Evolutionary conservation across 2,113 vertebrate genomes (phyloP).

Genomic region (Poecilia latipinna): DNA sequence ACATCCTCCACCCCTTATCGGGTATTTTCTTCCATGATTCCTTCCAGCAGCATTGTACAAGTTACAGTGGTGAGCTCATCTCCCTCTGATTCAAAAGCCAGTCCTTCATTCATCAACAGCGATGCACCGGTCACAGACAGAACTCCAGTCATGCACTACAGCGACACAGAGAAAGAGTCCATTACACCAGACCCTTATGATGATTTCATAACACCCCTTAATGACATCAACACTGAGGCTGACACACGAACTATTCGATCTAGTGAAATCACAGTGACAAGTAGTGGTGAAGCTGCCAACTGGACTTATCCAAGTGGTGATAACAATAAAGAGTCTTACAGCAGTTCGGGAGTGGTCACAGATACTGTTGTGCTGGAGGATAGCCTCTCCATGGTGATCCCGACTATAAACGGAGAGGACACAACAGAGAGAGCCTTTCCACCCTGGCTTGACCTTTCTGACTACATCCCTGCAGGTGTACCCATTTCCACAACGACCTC

Average conservation of each 20-base stretch:
- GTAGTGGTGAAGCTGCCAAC: slow-evolving; percentile 39
- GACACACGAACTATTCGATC: slow-evolving; percentile 22
- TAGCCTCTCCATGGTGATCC: slow-evolving; percentile 48
- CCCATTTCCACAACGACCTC: slow-evolving; percentile 25
- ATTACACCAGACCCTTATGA: slow-evolving; percentile 21
- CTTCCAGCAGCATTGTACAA: slow-evolving; percentile 16
- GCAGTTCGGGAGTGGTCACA: slow-evolving; percentile 31
- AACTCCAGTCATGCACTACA: slow-evolving; percentile 33
- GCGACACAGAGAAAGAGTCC: not conserved
- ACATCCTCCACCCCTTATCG: slow-evolving; percentile 15
- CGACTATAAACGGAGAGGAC: slow-evolving; percentile 52
- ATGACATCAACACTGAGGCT: slow-evolving; percentile 28
- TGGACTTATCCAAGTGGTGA: slow-evolving; percentile 47
- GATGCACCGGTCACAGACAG: slow-evolving; percentile 24
- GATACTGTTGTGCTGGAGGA: slow-evolving; percentile 57
- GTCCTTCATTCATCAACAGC: slow-evolving; percentile 33
- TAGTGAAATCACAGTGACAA: slow-evolving; percentile 36
- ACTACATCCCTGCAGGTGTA: slow-evolving; percentile 54
- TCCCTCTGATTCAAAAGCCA: slow-evolving; percentile 28
- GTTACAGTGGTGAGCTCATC: slow-evolving; percentile 29
- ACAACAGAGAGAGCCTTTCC: slow-evolving; percentile 47
- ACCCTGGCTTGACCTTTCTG: slow-evolving; percentile 58
- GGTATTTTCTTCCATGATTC: slow-evolving; percentile 31
- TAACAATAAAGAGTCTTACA: slow-evolving; percentile 44
- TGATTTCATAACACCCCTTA: slow-evolving; percentile 22